Base-by-base conservation (phyloP, 2,888 invertebrate species). In the Elegia similella region DNA sequence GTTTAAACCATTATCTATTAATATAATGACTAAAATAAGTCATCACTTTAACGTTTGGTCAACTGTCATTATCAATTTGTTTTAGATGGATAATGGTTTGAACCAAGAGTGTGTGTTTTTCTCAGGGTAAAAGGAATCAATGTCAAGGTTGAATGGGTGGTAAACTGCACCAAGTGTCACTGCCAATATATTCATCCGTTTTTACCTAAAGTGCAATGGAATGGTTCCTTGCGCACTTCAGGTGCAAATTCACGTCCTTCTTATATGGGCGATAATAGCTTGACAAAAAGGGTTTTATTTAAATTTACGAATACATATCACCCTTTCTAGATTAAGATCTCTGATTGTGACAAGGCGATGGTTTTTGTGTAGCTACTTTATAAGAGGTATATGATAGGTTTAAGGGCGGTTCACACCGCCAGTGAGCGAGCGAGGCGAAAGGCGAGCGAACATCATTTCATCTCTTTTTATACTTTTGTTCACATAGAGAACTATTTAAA, bases 271-370 rank as follows among this genome's bases (percentile, higher is more conserved):
- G 50, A 34, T 16, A 38, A 34, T 38, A 17, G 50, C 34, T 50
- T 38, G 34, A 34, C 15, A 50, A 50, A 50, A 50, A 50, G 38
- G 6, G 50, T 34, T 34, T n/a, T 50, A 34, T 50, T 50, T 17
- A 50, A 50, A 50, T 50, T 6, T 0, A 12, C 1, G 50, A 38
- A 50, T 50, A 50, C 50, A n/a, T 50, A 50, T 50, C 50, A 17
- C 50, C 16, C 12, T 50, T 17, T 34, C 50, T 34, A 50, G 50
- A 50, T 50, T 50, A 32, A 50, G 34, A 50, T 50, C 50, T 50
- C 17, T 16, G 34, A 38, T 30, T 16, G 13, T 47, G 30, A 47
- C 34, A 34, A 13, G 50, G 34, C 16, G 15, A 47, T 47, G 16
- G 10, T 50, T 50, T 50, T 50, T 23, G 23, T 23, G 23, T 5